Percentiles rank a stretch among this genome's conserved stretches.
phyloP scores from a whole-genome alignment of 2,797 vertebrate species.

The Gymnodraco acuticeps region DNA sequence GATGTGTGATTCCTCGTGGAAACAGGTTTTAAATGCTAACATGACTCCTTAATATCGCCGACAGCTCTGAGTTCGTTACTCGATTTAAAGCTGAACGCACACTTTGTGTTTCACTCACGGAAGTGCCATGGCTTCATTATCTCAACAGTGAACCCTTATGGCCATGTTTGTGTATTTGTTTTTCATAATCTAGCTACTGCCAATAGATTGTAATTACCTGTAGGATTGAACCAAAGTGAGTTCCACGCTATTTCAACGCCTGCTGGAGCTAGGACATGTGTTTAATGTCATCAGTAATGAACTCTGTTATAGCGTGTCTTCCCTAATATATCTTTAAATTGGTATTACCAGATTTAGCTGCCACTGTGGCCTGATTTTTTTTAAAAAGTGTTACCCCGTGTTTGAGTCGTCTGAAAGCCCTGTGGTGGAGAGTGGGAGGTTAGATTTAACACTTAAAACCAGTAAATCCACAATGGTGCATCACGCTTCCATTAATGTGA shows the following conservation, averaged over 20 bases:
- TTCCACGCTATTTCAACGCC: constrained; percentile 5
- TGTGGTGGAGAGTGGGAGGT: constrained; percentile 15
- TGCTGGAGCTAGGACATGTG: constrained; percentile 3
- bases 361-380: constrained; percentile 3
- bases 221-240: constrained; percentile 36
- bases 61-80: constrained; percentile 19
- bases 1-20: constrained; percentile 29
- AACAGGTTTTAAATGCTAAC: constrained; percentile 41
- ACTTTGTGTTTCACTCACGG: constrained; percentile 50
- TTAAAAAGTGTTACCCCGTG: background rate
- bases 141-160: constrained; percentile 24
- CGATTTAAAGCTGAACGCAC: constrained; percentile 22
- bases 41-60: constrained; percentile 21
- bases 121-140: constrained; percentile 68
- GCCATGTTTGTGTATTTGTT: constrained; percentile 42
- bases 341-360: constrained; percentile 14
- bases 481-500: constrained; percentile 27
- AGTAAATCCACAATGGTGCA: background rate
- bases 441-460: constrained; percentile 25
- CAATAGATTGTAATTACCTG: constrained; percentile 39
- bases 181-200: constrained; percentile 49
- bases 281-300: constrained; percentile 18
- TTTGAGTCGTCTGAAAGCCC: background rate
- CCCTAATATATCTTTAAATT: background rate
- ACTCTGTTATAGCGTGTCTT: background rate